Base-by-base conservation (phyloP, 2,888 invertebrate genomes). In the Caradrina kadenii region DNA sequence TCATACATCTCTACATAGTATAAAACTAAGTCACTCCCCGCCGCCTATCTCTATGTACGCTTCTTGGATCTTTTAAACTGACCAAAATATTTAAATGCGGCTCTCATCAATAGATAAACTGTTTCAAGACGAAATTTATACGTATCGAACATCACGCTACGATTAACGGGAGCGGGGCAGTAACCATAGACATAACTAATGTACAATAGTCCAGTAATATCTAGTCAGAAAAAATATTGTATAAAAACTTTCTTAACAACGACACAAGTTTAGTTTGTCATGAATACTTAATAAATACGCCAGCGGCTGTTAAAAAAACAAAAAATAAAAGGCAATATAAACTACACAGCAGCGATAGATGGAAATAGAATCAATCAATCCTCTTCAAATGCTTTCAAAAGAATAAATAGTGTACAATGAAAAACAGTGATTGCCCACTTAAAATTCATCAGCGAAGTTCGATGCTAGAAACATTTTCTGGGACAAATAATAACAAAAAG, bases 401-500 rank as follows among this genome's bases (percentile, higher is more conserved):
- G 69, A 69, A 63, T 49, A 77, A 79, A 78, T 70, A 79, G 63
- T 73, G 49, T 54, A 59, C 69, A 75, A 78, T 75, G 69, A 79
- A 75, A 78, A 71, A 64, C 75, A 68, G 60, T 73, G 71, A 72
- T 74, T 82, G 70, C 75, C 73, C 77, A 81, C 80, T 85, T 85
- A 82, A 85, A 82, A 85, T 85, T 85, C 85, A 85, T 78, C 74
- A 76, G 69, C 59, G 53, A 55, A 63, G 73, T 79, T 81, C 78
- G 76, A 82, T 79, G 78, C 68, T 70, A 56, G 71, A 31, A 78
- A 79, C 85, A 83, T 83, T 86, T 83, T 82, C 81, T 79, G 81
- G 82, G 75, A 80, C 85, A 90, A 90, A 90, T 89, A 89, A 89
- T 89, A 91, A 88, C 87, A 89, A 88, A 91, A 90, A 87, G 84